Evolutionary conservation across 2,888 invertebrate species (phyloP).

Genomic region (Acanthosepion pharaonis): DNA sequence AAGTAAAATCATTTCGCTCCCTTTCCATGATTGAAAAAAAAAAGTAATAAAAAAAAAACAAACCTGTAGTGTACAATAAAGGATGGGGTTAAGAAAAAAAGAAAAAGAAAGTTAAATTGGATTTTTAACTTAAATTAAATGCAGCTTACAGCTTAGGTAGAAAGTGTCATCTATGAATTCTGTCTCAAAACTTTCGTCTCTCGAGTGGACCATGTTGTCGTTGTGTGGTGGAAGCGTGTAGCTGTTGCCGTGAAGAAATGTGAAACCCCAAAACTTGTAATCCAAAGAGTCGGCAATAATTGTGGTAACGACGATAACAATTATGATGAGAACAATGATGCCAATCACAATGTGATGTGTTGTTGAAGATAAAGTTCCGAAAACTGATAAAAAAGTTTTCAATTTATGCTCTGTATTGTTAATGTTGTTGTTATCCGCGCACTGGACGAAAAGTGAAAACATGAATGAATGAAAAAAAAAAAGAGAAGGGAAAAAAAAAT

Average conservation of each 20-base stretch:
- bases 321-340: neutral
- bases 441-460: neutral
- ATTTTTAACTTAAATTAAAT: neutral
- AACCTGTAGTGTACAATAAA: too few species aligned
- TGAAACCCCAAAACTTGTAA: neutral
- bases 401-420: neutral
- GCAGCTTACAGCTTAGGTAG: neutral
- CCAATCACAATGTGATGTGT: neutral
- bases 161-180: slow-evolving; percentile 4
- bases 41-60: too few species aligned
- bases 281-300: neutral
- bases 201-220: neutral
- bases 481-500: neutral
- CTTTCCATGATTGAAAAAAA: too few species aligned
- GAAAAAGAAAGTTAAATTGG: neutral
- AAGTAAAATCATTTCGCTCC: too few species aligned
- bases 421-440: neutral
- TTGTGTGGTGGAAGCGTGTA: neutral
- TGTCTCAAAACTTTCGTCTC: neutral
- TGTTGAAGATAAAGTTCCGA: neutral
- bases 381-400: neutral
- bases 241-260: neutral
- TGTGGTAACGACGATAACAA: neutral
- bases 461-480: neutral
- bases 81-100: neutral